Conservation (phyloP, 37 sponge, comb jelly and placozoan genomes). For the Axinella damicornis region DNA sequence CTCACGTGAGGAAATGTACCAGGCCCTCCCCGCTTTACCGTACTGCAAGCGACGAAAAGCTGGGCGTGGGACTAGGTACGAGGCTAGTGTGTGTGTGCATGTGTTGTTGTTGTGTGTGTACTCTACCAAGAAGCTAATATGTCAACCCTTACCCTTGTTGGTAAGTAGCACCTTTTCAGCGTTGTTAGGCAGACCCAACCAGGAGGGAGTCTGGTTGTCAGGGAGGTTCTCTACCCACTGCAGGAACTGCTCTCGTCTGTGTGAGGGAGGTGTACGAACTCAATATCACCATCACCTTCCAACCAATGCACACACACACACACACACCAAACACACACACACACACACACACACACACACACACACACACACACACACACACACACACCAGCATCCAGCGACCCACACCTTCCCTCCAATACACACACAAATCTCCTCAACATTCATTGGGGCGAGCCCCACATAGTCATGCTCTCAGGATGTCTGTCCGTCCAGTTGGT, state of each 20-base stretch:
- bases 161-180: slow-evolving; percentile 93
- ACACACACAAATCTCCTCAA: too few species aligned
- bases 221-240: slow-evolving; percentile 91
- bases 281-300: background rate
- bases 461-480: too few species aligned
- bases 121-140: background rate
- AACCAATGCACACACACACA: background rate
- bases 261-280: background rate
- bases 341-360: background rate
- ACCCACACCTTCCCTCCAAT: too few species aligned
- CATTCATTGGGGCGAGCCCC: too few species aligned
- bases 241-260: slow-evolving; percentile 93
- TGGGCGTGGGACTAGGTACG: too few species aligned
- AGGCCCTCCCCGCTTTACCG: too few species aligned
- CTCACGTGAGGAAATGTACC: too few species aligned
- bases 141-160: slow-evolving; percentile 51
- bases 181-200: slow-evolving; percentile 97
- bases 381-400: too few species aligned
- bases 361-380: background rate
- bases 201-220: slow-evolving; percentile 93
- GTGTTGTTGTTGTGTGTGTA: too few species aligned
- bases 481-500: too few species aligned
- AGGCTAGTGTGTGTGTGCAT: too few species aligned
- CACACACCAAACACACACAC: background rate
- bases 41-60: too few species aligned